Base-by-base conservation (phyloP, 2,113 vertebrate species). In the Promerops cafer region DNA sequence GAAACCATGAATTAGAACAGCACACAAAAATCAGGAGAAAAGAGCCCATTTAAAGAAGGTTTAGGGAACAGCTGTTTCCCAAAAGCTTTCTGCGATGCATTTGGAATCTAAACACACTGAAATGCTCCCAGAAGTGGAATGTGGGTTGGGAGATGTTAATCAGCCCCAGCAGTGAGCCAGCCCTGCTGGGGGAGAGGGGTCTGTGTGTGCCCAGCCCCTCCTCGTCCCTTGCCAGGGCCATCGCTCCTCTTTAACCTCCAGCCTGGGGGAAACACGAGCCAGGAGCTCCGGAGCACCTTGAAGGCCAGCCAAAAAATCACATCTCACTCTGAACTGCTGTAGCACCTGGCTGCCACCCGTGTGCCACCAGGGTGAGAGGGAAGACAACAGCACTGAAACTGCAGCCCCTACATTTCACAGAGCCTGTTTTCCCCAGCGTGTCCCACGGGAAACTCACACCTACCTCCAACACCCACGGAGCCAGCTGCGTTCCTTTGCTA, bases 391-490 rank as follows among this genome's bases (percentile, higher is more conserved):
- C 89, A 17, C 74, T 49, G 39, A 7, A 78, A 20, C 30, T 13
- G 42, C 9, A 42, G 64, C 11, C 52, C 14, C 30, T 6, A 1
- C 81, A 16, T n/a, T 44, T 39, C 47, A 50, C 44, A 39, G 57
- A 53, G 47, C 3, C 54, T 63, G 13, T 9, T 63, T 30, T 71
- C 87, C 76, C 75, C 59, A 2, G 63, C 1, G 30, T 60, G 70
- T 90, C 89, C 93, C 87, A 61, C 2, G 2, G 75, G 75, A 85
- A 91, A n/a, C 47, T 93, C 89, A 85, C 91, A 83, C 84, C 82
- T 35, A 68, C 89, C 56, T 37, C 89, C 28, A 12, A 89, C 90
- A 74, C 91, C 75, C 95, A 65, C 91, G 3, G 74, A 83, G 75
- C 31, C 94, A 91, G 87, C 79, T 81, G 92, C 7, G 3, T 7